These are phyloP conservation scores for Lycaena phlaeas DNA, from an alignment of 2,888 invertebrate species.

Conservation along the genomic window DNA sequence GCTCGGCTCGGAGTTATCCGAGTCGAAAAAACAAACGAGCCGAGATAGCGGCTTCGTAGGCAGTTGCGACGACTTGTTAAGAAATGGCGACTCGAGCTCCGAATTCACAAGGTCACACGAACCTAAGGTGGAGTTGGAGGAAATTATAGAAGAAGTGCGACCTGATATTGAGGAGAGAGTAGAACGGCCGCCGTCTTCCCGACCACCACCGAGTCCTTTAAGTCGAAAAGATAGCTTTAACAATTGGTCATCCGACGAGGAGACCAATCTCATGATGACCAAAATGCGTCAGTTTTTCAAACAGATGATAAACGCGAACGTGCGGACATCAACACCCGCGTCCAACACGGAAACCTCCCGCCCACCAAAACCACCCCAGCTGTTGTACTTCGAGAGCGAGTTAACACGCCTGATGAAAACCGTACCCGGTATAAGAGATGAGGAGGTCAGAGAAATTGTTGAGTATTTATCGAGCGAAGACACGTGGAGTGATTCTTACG, in stretches of 20 bases:
- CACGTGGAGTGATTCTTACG: conserved; percentile 94
- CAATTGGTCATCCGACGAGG: conserved; percentile 95
- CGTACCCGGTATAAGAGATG: conserved; percentile 91
- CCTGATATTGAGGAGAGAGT: conserved; percentile 64
- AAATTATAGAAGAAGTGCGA: conserved; percentile 74
- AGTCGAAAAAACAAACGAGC: conserved; percentile 85
- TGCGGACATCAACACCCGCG: conserved; percentile 67
- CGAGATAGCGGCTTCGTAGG: conserved; percentile 92
- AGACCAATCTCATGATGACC: conserved; percentile 95
- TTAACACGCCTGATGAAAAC: conserved; percentile 93
- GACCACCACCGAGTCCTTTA: conserved; percentile 71
- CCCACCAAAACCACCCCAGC: conserved; percentile 85
- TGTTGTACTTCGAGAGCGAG: conserved; percentile 92
- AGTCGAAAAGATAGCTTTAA: conserved; percentile 92
- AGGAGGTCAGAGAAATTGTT: conserved; percentile 92
- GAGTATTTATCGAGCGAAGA: conserved; percentile 94
- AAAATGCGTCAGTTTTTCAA: conserved; percentile 95
- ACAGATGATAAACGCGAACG: conserved; percentile 85
- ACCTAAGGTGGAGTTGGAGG: conserved; percentile 71
- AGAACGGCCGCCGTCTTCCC: conserved; percentile 66
- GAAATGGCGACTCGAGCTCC: conserved; percentile 73
- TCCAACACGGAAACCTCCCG: conserved; percentile 74
- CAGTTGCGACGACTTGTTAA: conserved; percentile 87
- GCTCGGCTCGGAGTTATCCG: conserved; percentile 71
- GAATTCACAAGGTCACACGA: conserved; percentile 67